phyloP scores from a whole-genome alignment of 2,888 invertebrate genomes.

The Drosophila nr. perissopoda region DNA sequence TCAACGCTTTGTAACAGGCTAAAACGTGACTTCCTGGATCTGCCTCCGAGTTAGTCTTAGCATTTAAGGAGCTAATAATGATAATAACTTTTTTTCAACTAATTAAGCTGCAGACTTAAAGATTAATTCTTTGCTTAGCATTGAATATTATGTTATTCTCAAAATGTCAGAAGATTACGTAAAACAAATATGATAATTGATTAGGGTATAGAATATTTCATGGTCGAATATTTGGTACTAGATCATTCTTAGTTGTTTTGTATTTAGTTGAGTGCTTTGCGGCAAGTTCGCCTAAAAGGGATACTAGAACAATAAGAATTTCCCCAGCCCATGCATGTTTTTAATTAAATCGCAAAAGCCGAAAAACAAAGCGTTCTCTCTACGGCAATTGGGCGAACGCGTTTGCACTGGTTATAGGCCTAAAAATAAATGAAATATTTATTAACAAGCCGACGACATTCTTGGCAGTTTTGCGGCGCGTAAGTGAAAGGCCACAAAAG shows the following conservation, averaged over 20 bases:
- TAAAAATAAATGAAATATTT: constrained; percentile 77
- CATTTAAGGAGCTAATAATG: background rate
- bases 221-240: background rate
- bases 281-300: constrained; percentile 50
- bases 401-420: constrained; percentile 45
- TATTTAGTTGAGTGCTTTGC: constrained; percentile 75
- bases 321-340: constrained; percentile 65
- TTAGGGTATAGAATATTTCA: background rate
- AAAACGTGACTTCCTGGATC: background rate
- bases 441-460: constrained; percentile 73
- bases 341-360: constrained; percentile 72
- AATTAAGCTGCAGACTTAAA: background rate
- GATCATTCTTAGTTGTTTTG: constrained; percentile 38
- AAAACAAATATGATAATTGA: background rate
- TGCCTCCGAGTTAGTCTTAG: too few relatives aligned
- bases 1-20: background rate
- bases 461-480: constrained; percentile 66
- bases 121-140: background rate
- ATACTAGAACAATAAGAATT: constrained; percentile 52
- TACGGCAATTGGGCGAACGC: constrained; percentile 17
- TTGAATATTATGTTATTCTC: background rate
- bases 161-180: background rate
- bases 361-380: constrained; percentile 58
- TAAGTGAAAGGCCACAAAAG: constrained; percentile 58
- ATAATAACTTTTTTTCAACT: background rate